Base-by-base conservation (phyloP, 2,797 vertebrate species). In the Diplodus puntazzo region DNA sequence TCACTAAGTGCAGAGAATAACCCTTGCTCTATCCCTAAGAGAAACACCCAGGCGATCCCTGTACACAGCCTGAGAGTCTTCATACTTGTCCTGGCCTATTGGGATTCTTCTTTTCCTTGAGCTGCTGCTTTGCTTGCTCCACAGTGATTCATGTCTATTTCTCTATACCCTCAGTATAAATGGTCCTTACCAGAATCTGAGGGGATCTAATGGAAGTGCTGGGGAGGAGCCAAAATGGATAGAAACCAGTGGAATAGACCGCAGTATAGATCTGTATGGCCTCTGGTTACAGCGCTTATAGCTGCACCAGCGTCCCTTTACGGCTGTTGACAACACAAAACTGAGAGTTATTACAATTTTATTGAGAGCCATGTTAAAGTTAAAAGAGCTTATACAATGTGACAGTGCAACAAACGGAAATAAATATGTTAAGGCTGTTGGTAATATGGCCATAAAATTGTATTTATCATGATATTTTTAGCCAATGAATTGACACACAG, bases 191-290 rank as follows among this genome's bases (percentile, higher is more conserved):
- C 87, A 89, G 85, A 92, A 90, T 77, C 59, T 69, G 77, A 83
- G 61, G 54, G 39, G 64, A 73, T 73, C 83, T 94, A 93, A 94
- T 94, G 91, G 91, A 94, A 46, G 52, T 5, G 77, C 78, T 94
- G 92, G 88, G 77, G 46, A 5, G 6, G 20, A 77, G 92, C 90
- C 93, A 94, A 84, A 71, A 82, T 23, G 59, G 52, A 84, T 81
- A 79, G 85, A 70, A 87, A 86, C 76, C 65, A n/a, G 50, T 75
- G 60, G 53, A 80, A 50, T 23, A 75, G 65, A 71, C 80, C 45
- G 69, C 81, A 69, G 65, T 88, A 87, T 86, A 68, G 89, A 89
- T 87, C 75, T 57, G 59, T 27, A n/a, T 21, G 69, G 59, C 60
- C 18, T 81, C 79, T 78, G 53, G 13, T 73, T 60, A 50, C 62